These are phyloP conservation scores for Brassicogethes aeneus DNA, from an alignment of 2,888 invertebrate genomes.

Conservation along the genomic window DNA sequence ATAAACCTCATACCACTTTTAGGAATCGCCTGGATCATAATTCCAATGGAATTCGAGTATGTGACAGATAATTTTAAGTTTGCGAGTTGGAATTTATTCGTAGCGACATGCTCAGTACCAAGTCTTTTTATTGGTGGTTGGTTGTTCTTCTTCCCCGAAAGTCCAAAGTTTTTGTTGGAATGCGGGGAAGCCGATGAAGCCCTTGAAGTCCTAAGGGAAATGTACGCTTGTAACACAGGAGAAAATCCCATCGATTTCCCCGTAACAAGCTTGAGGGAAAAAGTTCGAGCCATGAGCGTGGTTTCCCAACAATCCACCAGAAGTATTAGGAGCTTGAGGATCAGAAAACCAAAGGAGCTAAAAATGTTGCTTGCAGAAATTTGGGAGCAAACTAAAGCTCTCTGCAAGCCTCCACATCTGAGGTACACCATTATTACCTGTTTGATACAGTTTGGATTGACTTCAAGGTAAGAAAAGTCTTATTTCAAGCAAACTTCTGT, in stretches of 20 bases:
- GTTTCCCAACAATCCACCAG: conserved; percentile 55
- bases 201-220: conserved; percentile 55
- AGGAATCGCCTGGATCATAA: conserved; percentile 74
- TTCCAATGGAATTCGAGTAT: conserved; percentile 58
- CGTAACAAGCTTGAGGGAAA: conserved; percentile 63
- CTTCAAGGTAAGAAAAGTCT: conserved; percentile 51
- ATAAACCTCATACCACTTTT: too few species aligned
- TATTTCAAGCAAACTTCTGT: too few species aligned
- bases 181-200: conserved; percentile 72
- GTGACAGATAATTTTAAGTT: conserved; percentile 53
- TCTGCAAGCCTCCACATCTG: conserved; percentile 65
- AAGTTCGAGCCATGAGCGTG: conserved; percentile 53
- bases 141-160: conserved; percentile 70
- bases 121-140: conserved; percentile 59
- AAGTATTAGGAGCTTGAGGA: conserved; percentile 58
- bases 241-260: conserved; percentile 62
- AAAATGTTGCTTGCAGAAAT: conserved; percentile 60
- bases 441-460: conserved; percentile 74
- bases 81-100: conserved; percentile 75
- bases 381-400: conserved; percentile 64
- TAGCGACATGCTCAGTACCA: conserved; percentile 63
- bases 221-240: conserved; percentile 65
- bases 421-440: conserved; percentile 69
- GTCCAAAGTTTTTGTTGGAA: conserved; percentile 74
- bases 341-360: conserved; percentile 64